Evolutionary conservation across 2,113 vertebrate genomes (phyloP).

Genomic region (Trinectes maculatus): DNA sequence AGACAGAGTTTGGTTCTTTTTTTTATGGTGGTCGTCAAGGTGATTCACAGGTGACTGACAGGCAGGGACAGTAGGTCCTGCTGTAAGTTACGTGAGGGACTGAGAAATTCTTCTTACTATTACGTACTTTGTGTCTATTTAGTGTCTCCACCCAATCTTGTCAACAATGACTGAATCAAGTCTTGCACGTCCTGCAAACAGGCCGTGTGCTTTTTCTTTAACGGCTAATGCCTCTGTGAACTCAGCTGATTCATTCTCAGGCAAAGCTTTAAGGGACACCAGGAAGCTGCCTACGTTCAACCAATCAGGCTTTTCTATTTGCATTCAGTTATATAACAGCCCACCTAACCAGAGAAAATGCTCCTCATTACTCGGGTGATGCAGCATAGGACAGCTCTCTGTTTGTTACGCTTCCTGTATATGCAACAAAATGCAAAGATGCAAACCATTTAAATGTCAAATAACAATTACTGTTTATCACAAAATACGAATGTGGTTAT

Average conservation of each 20-base stretch:
- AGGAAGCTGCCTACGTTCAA: constrained; percentile 10
- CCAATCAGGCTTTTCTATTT: constrained; percentile 14
- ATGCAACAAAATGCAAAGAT: too few relatives aligned
- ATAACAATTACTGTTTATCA: too few relatives aligned
- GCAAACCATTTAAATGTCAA: too few relatives aligned
- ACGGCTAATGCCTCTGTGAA: too few relatives aligned
- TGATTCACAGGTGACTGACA: constrained; percentile 38
- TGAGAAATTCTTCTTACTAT: constrained; percentile 47
- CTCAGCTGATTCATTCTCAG: constrained; percentile 13
- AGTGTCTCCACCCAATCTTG: constrained; percentile 17
- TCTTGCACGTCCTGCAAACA: constrained; percentile 21
- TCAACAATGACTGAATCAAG: constrained; percentile 25
- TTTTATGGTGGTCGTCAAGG: constrained; percentile 1
- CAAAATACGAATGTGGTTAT: too few relatives aligned
- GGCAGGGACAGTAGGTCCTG: constrained; percentile 37
- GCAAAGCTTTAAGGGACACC: background rate
- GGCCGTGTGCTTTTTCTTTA: constrained; percentile 7
- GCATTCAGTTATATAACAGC: constrained; percentile 1
- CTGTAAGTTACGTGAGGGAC: constrained; percentile 35
- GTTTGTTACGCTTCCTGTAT: too few relatives aligned
- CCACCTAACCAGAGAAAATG: background rate
- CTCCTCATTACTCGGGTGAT: background rate
- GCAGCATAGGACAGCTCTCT: background rate
- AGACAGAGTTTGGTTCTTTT: constrained; percentile 20
- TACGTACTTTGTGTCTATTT: constrained; percentile 23